Evolutionary conservation across 2,113 vertebrate species (phyloP), one percentile per base, ranked within the genome.

Genomic region (Neofelis nebulosa): DNA sequence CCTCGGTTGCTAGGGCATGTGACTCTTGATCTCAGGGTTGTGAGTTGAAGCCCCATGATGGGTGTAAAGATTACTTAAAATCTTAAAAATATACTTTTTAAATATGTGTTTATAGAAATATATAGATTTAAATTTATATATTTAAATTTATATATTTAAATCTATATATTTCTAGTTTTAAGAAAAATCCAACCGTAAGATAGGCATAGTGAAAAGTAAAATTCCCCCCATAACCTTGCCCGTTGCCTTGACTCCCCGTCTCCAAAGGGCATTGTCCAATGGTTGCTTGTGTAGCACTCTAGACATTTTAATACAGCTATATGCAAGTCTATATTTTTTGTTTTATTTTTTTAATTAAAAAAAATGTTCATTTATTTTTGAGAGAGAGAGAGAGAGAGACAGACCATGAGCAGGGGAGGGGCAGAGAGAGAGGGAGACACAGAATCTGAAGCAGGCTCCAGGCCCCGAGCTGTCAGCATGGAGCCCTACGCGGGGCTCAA

Each of bases 121-220:
- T 61, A 61, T 61, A 61, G 23, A 61, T 61, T 61, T 61, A 61
- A 86, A 90, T 38, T 69, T 13, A 63, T 61, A 33, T n/a, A 18
- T 68, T n/a, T 69, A 23, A 61, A 23, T n/a, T n/a, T n/a, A n/a
- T 63, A 68, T 68, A 33, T 68, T 57, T 57, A 57, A 86, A 68
- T n/a, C 50, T 14, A 68, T 15, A 88, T 50, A 15, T 61, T 78
- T 61, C 45, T 94, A 92, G 21, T 71, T 96, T 50, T 91, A 91
- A 92, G 68, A 88, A 93, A 94, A 89, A 91, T 76, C 27, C 63
- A 94, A 83, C 2, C 25, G 50, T 68, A 85, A 84, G 23, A 65
- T 45, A 87, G 21, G 27, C 63, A 61, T 86, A 93, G n/a, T 82
- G 9, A 92, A 81, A 84, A 86, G 83, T 38, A 61, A 90, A 92